Evolutionary conservation across 2,888 invertebrate species (phyloP).

Genomic region (Sicus ferrugineus): DNA sequence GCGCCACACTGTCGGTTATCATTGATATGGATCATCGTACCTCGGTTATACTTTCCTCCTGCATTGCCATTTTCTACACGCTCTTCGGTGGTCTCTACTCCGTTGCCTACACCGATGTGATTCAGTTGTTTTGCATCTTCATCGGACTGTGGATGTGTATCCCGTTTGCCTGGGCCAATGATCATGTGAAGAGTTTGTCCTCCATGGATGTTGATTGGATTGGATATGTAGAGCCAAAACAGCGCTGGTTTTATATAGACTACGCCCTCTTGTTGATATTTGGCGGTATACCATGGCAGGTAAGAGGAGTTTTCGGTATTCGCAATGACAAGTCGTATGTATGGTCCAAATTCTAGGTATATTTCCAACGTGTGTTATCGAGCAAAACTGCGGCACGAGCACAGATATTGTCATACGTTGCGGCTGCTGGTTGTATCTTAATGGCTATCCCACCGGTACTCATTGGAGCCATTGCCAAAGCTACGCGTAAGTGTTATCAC

Average conservation of each 20-base stretch:
- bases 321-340: neutral
- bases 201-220: slow-evolving; percentile 91
- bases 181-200: slow-evolving; percentile 82
- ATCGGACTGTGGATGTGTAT: slow-evolving; percentile 98
- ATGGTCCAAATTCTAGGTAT: slow-evolving; percentile 71
- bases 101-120: slow-evolving; percentile 98
- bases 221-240: slow-evolving; percentile 75
- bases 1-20: slow-evolving; percentile 95
- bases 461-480: slow-evolving; percentile 96
- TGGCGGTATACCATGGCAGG: slow-evolving; percentile 98
- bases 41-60: slow-evolving; percentile 93
- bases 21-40: slow-evolving; percentile 93
- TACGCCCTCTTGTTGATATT: slow-evolving; percentile 88
- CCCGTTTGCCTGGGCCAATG: slow-evolving; percentile 91
- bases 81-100: slow-evolving; percentile 97
- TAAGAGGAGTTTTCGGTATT: slow-evolving; percentile 51
- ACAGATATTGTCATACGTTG: slow-evolving; percentile 93
- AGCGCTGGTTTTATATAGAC: slow-evolving; percentile 86
- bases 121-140: slow-evolving; percentile 97
- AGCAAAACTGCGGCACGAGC: slow-evolving; percentile 94
- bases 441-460: slow-evolving; percentile 98
- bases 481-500: slow-evolving; percentile 75
- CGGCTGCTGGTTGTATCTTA: slow-evolving; percentile 92
- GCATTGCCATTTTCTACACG: slow-evolving; percentile 97
- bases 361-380: slow-evolving; percentile 97